phyloP scores from a whole-genome alignment of 2,888 invertebrate genomes.

The Drosophila pseudotalamancana region DNA sequence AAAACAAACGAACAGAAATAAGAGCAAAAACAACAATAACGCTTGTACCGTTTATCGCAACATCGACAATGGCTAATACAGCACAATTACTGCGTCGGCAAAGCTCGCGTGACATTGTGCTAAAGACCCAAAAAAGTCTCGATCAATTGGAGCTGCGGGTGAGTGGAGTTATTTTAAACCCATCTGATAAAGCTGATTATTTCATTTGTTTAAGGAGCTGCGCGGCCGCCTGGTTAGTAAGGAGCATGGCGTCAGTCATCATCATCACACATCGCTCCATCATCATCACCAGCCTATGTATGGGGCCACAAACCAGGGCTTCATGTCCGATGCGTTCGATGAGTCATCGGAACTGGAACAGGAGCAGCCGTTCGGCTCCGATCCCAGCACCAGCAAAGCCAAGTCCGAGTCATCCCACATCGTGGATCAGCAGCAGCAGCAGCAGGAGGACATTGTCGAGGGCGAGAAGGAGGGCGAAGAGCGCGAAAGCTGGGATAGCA shows the following conservation, averaged over 20 bases:
- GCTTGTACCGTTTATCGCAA: conserved; percentile 29
- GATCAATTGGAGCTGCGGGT: conserved; percentile 95
- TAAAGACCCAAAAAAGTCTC: conserved; percentile 88
- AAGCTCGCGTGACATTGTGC: conserved; percentile 92
- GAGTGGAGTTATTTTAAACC: no score
- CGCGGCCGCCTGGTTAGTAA: conserved; percentile 90
- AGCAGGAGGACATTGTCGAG: conserved; percentile 86
- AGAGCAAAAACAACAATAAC: conserved; percentile 13
- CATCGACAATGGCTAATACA: conserved; percentile 91
- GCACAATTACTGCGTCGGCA: conserved; percentile 94
- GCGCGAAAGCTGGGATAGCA: conserved; percentile 96
- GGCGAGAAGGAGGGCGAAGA: conserved; percentile 89
- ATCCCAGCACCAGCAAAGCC: conserved; percentile 82
- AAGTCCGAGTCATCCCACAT: conserved; percentile 73
- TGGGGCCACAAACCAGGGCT: conserved; percentile 94
- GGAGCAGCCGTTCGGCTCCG: conserved; percentile 72
- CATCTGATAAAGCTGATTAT: neutral
- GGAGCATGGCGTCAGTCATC: conserved; percentile 89
- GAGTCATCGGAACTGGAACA: conserved; percentile 81
- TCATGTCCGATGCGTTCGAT: conserved; percentile 85
- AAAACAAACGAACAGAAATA: no score
- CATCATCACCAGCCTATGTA: conserved; percentile 86
- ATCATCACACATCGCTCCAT: conserved; percentile 75
- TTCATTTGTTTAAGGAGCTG: conserved; percentile 86
- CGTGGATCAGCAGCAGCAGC: conserved; percentile 48